Base-by-base conservation (phyloP, 2,888 invertebrate species). In the Mythimna vitellina region DNA sequence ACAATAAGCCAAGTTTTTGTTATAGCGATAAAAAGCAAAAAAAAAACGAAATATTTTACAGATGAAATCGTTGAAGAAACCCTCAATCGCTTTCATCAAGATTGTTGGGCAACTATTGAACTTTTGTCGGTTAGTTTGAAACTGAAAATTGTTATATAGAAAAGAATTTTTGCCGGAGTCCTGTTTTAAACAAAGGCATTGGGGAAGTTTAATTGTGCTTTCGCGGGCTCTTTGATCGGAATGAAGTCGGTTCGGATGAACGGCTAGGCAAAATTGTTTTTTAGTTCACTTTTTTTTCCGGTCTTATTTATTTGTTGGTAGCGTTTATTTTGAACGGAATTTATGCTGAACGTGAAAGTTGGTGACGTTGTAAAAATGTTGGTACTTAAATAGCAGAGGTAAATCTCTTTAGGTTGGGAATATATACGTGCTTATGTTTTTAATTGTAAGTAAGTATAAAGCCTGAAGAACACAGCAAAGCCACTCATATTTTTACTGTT, bases 91-190 rank as follows among this genome's bases (percentile, higher is more conserved):
- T 72, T 81, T 85, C 78, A 88, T 87, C 80, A 86, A 88, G 88
- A 88, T 88, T 85, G 87, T 86, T 87, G 61, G 60, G 6, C 51
- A 88, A 88, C 87, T 88, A 88, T 88, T 81, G 78, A 66, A 80
- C 66, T 83, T 78, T 77, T 70, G 74, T 75, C 49, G 73, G 80
- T 80, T 76, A 61, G 78, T 72, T 73, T 61, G 72, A 74, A 65
- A 78, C 78, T 68, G 83, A 73, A 82, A 83, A 80, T 84, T 82
- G 83, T 82, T 73, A 65, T 82, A 82, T 42, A 74, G 76, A 51
- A 61, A 71, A 64, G 71, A 80, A 78, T 84, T 78, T 84, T 84
- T 75, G 65, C 56, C 46, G 58, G 76, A 74, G 56, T 69, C 79
- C 70, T 67, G 73, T 83, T 84, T 82, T 82, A 78, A 78, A 84